Base-by-base conservation (phyloP, 2,113 vertebrate genomes). In the Vulpes lagopus region DNA sequence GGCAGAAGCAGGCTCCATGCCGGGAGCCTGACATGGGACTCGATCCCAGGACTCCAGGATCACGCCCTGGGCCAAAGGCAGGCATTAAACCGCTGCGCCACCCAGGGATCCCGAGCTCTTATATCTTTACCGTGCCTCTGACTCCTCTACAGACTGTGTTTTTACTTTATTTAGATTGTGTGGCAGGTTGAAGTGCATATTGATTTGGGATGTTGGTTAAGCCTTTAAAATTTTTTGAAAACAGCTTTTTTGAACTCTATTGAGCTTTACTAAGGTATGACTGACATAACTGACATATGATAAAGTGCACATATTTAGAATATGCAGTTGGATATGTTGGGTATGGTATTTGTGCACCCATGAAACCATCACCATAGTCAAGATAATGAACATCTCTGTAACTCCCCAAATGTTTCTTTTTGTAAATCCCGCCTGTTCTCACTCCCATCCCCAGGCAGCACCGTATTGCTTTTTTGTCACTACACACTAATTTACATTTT, bases 291-390 rank as follows among this genome's bases (percentile, higher is more conserved):
- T 35, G 53, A 51, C 19, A n/a, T 19, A 16, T 12, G 27, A 27
- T 86, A 38, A 87, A 14, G 4, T 35, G 15, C n/a, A 57, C 23
- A 9, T 62, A 20, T 86, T 95, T 53, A 93, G 91, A 96, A 49
- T 78, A 32, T 60, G 23, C 2, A 30, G 0, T 17, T 67, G 89
- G 53, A n/a, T 92, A 49, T 19, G 2, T 25, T 55, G 76, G 62
- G 25, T 51, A 19, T 6, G 12, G 32, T 69, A 16, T 35, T 16
- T 69, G 15, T 30, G 15, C 1, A 4, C 2, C 64, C 9, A 1
- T 25, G 65, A 95, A 86, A 51, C 16, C 65, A 55, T 60, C 35
- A 35, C 69, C 62, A 49, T 35, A 43, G 11, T 49, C 27, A 59
- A 59, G 76, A 35, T 57, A 59, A 16, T 11, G 14, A 51, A n/a